Evolutionary conservation across 1,140 invertebrate species (phyloP).

Genomic region (Scaptodrosophila lebanonensis): DNA sequence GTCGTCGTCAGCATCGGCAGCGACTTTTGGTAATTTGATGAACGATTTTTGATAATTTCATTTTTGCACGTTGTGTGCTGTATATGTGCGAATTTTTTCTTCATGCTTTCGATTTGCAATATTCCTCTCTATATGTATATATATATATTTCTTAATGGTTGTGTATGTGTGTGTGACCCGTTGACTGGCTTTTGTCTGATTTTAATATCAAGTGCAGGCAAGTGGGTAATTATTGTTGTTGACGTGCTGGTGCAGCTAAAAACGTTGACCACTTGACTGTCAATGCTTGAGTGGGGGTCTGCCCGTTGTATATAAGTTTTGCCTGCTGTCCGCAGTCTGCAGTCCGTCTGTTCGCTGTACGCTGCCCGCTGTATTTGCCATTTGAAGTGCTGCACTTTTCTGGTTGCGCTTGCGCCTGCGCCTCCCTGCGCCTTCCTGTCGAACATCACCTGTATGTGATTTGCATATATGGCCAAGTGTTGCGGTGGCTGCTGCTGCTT

Average conservation of each 20-base stretch:
- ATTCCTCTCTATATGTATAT: no score
- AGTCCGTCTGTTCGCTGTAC: slow-evolving; percentile 10
- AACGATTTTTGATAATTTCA: slow-evolving; percentile 75
- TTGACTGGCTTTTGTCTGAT: slow-evolving; percentile 63
- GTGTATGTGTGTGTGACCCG: neutral
- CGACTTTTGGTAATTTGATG: slow-evolving; percentile 69
- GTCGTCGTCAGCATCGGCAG: slow-evolving; percentile 31
- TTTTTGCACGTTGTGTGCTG: slow-evolving; percentile 45
- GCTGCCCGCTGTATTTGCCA: slow-evolving; percentile 52
- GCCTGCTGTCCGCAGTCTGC: neutral
- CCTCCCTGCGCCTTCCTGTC: slow-evolving; percentile 32
- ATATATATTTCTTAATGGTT: no score
- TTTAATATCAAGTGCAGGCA: slow-evolving; percentile 75
- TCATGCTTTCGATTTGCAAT: slow-evolving; percentile 6
- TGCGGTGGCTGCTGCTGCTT: slow-evolving; percentile 21
- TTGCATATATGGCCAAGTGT: slow-evolving; percentile 65
- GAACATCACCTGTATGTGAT: slow-evolving; percentile 66
- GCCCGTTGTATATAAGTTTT: slow-evolving; percentile 9
- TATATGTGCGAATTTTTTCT: slow-evolving; percentile 61
- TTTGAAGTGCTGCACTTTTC: slow-evolving; percentile 72
- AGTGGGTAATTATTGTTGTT: slow-evolving; percentile 74
- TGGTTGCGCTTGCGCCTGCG: slow-evolving; percentile 34
- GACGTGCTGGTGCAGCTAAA: slow-evolving; percentile 51
- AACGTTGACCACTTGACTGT: slow-evolving; percentile 73
- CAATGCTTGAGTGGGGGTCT: slow-evolving; percentile 63